A percentile compares a stretch with the other conserved stretches of the same genome.
These are phyloP conservation scores for Zaprionus bogoriensis DNA, from an alignment of 2,888 invertebrate species.

Conservation along the genomic window DNA sequence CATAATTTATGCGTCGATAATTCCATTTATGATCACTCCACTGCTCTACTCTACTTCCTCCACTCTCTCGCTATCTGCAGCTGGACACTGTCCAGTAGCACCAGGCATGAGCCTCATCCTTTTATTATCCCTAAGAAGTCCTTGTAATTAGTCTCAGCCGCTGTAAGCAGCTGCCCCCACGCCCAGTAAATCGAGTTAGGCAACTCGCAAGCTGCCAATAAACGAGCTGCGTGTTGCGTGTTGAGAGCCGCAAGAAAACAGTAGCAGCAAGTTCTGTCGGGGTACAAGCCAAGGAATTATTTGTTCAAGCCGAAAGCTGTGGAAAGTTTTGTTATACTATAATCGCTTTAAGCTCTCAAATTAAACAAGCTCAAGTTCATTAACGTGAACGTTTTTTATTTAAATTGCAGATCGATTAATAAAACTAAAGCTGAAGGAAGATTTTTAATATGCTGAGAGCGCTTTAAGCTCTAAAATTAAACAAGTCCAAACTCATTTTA, in stretches of 20 bases:
- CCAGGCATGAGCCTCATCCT: not conserved
- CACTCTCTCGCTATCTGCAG: not conserved
- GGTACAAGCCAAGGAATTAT: not conserved
- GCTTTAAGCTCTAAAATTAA: no score
- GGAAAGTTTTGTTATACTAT: no score
- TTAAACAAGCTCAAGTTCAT: no score
- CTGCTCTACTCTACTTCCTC: not conserved
- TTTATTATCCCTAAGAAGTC: conserved; percentile 12
- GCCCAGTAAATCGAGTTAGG: conserved; percentile 37
- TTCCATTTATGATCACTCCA: conserved; percentile 58
- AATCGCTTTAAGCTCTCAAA: no score
- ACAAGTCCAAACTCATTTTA: no score
- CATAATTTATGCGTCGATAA: conserved; percentile 49
- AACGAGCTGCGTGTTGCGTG: not conserved
- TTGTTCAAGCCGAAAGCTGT: not conserved
- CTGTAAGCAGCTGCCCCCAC: conserved; percentile 13
- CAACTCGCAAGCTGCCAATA: not conserved
- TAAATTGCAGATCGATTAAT: no score
- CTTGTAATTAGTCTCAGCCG: conserved; percentile 32
- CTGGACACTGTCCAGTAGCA: not conserved
- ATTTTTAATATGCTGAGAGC: no score
- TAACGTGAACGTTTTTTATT: no score
- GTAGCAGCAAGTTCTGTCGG: not conserved
- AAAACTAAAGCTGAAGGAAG: no score
- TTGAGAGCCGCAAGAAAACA: no score